A percentile compares a stretch with the other conserved stretches of the same genome.
Conservation (phyloP, 1,140 invertebrate species). For the Eupristina koningsbergeri region DNA sequence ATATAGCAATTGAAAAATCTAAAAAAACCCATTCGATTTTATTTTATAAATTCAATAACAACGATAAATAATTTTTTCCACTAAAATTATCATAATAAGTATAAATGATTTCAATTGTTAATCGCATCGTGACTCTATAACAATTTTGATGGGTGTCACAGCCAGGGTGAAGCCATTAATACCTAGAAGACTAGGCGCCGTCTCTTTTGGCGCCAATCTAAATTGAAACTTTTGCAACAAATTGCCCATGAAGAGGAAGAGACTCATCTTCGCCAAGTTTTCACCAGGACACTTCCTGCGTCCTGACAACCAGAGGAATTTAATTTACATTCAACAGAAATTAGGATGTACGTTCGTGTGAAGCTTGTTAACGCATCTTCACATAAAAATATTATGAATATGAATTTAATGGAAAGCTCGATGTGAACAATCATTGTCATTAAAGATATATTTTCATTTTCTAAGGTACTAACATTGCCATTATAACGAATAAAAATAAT, state of each 20-base stretch:
- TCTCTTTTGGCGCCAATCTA: slow-evolving; percentile 57
- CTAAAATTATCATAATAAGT: neutral
- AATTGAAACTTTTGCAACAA: slow-evolving; percentile 70
- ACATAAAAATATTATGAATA: neutral
- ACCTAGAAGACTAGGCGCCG: slow-evolving; percentile 59
- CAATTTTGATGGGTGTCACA: slow-evolving; percentile 61
- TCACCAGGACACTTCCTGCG: slow-evolving; percentile 70
- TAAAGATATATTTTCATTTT: neutral
- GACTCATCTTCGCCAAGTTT: slow-evolving; percentile 67
- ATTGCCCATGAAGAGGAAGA: slow-evolving; percentile 68
- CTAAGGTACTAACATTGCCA: too few species aligned
- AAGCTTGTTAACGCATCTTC: neutral
- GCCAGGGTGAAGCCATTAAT: slow-evolving; percentile 66
- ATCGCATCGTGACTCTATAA: slow-evolving; percentile 45
- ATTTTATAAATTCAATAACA: neutral
- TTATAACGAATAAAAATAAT: too few species aligned
- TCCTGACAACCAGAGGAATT: slow-evolving; percentile 57
- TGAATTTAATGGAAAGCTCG: slow-evolving; percentile 9
- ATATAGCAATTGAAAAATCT: too few species aligned
- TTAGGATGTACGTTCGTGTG: neutral
- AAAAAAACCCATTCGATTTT: too few species aligned
- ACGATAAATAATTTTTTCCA: neutral
- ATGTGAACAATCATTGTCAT: neutral
- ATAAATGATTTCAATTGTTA: slow-evolving; percentile 10
- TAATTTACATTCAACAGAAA: slow-evolving; percentile 30